A percentile compares a stretch with the other conserved stretches of the same genome.
Evolutionary conservation across 1,140 invertebrate species (phyloP).

Genomic region (Philotrypesis tridentata): DNA sequence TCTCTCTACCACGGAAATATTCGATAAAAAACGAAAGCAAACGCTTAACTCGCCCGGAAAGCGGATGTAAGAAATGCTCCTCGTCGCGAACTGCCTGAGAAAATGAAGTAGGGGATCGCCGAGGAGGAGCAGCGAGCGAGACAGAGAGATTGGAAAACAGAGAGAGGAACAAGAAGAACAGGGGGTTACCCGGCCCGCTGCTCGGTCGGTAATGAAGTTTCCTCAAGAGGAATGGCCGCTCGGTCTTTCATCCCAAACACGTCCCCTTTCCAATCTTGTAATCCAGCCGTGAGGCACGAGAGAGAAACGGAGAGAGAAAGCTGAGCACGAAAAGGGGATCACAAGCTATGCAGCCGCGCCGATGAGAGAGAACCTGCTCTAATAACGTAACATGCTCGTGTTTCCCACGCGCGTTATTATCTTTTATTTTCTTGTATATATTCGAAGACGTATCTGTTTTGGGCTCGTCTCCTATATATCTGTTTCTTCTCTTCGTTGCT

Average conservation of each 20-base stretch:
- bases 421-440: background rate
- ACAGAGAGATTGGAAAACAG: background rate
- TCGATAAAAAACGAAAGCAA: slow-evolving; percentile 8
- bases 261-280: slow-evolving; percentile 47
- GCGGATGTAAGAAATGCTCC: background rate
- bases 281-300: slow-evolving; percentile 13
- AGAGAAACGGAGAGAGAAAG: background rate
- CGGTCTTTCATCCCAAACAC: slow-evolving; percentile 44
- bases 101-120: slow-evolving; percentile 3
- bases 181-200: background rate
- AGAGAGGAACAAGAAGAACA: background rate
- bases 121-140: background rate
- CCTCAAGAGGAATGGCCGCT: slow-evolving; percentile 27
- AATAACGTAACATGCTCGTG: slow-evolving; percentile 19
- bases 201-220: slow-evolving; percentile 40
- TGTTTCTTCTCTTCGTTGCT: too few relatives aligned
- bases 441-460: too few relatives aligned
- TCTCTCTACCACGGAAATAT: background rate
- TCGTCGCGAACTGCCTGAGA: background rate
- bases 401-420: background rate
- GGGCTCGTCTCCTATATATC: too few relatives aligned
- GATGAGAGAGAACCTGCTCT: slow-evolving; percentile 4
- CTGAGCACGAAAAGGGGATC: background rate
- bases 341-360: background rate
- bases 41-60: background rate